Conservation (phyloP, 2,113 vertebrate species). For the Hirundichthys speculiger region DNA sequence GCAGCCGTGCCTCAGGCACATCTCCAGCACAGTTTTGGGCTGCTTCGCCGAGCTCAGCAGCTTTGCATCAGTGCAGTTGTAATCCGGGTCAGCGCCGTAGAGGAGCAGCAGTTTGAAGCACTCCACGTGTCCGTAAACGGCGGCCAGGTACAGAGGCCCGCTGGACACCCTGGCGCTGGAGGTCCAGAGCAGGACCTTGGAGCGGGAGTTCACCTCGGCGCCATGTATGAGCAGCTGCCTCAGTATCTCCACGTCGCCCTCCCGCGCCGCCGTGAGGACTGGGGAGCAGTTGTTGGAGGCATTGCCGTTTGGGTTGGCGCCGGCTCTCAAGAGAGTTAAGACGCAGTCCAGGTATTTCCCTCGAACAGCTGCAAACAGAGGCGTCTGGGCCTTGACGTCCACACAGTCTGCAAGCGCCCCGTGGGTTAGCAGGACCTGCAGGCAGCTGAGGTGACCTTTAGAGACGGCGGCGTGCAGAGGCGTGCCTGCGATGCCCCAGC, state of each 20-base stretch:
- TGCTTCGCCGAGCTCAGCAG: slow-evolving; percentile 74
- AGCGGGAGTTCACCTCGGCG: slow-evolving; percentile 79
- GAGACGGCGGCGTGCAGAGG: slow-evolving; percentile 88
- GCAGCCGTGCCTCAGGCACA: slow-evolving; percentile 82
- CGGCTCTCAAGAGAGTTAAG: slow-evolving; percentile 75
- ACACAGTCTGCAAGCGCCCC: slow-evolving; percentile 82
- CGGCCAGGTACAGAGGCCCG: slow-evolving; percentile 91
- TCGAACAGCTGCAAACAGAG: slow-evolving; percentile 80
- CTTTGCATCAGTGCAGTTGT: slow-evolving; percentile 77
- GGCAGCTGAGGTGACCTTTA: slow-evolving; percentile 82
- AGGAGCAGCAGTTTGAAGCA: slow-evolving; percentile 90
- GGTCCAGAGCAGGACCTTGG: slow-evolving; percentile 86
- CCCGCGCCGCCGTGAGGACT: slow-evolving; percentile 86
- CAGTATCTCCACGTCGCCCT: slow-evolving; percentile 85
- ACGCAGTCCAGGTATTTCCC: slow-evolving; percentile 82
- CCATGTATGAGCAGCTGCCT: slow-evolving; percentile 85
- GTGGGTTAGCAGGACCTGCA: slow-evolving; percentile 87
- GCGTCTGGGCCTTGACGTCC: slow-evolving; percentile 84
- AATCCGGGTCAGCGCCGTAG: slow-evolving; percentile 85
- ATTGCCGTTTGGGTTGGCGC: slow-evolving; percentile 89
- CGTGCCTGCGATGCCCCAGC: slow-evolving; percentile 91
- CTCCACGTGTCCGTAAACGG: slow-evolving; percentile 89
- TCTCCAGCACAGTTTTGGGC: slow-evolving; percentile 83
- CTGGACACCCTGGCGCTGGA: slow-evolving; percentile 83
- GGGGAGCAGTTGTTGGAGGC: slow-evolving; percentile 91